Percentiles rank a stretch among this genome's conserved stretches.
These are phyloP conservation scores for Sebastes nivosus DNA, from an alignment of 2,797 vertebrate species.

Conservation along the genomic window DNA sequence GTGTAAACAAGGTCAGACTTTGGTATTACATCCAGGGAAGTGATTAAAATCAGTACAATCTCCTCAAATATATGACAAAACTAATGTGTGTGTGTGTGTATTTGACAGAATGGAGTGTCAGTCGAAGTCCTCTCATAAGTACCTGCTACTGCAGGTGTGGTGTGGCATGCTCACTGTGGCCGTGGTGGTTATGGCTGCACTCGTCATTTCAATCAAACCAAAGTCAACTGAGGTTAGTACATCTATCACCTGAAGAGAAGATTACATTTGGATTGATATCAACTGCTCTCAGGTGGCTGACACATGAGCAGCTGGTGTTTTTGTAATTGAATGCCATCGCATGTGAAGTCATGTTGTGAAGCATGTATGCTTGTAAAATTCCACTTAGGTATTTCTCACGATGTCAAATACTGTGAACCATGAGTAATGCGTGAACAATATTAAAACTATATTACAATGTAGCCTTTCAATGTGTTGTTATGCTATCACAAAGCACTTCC, in stretches of 20 bases:
- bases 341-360: not conserved
- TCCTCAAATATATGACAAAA: not conserved
- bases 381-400: not conserved
- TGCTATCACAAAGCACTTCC: not conserved
- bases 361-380: not conserved
- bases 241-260: not conserved
- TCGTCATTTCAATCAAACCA: constrained; percentile 30
- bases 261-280: not conserved
- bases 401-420: not conserved
- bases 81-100: constrained; percentile 19
- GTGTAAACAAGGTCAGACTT: not conserved
- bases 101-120: constrained; percentile 59
- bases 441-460: not conserved
- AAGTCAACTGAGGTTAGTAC: constrained; percentile 44
- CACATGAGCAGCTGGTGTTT: too few species aligned
- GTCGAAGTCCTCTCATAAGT: constrained; percentile 34
- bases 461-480: not conserved
- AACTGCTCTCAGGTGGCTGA: not conserved
- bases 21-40: not conserved
- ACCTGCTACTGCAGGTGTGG: constrained; percentile 74
- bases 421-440: not conserved
- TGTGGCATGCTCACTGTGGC: constrained; percentile 73
- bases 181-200: constrained; percentile 55
- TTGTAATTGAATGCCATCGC: not conserved
- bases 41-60: not conserved